These are phyloP conservation scores for Ameiurus melas DNA, from an alignment of 2,113 vertebrate genomes.

Conservation along the genomic window DNA sequence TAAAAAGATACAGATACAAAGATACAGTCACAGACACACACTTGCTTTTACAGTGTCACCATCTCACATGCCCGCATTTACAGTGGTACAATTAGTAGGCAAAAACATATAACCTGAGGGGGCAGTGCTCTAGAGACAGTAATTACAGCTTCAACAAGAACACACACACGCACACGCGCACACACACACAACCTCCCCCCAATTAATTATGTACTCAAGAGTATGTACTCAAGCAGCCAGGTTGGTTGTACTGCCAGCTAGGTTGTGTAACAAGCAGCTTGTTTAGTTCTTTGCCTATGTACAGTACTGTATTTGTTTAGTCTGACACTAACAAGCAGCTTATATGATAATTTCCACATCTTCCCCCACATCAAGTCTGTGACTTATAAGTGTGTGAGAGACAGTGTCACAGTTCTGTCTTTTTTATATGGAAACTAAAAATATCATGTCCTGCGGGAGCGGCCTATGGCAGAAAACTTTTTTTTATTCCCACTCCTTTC, in stretches of 20 bases:
- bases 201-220: constrained; percentile 52
- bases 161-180: constrained; percentile 19
- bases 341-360: constrained; percentile 20
- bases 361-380: constrained; percentile 9
- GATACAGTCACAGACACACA: constrained; percentile 30
- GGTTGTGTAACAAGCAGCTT: constrained; percentile 40
- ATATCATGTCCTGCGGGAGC: constrained; percentile 9
- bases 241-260: constrained; percentile 14
- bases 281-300: constrained; percentile 33
- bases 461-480: background rate
- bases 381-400: constrained; percentile 16
- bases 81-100: constrained; percentile 31
- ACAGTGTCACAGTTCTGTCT: constrained; percentile 1
- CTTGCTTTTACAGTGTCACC: constrained; percentile 5
- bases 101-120: constrained; percentile 39
- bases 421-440: constrained; percentile 8
- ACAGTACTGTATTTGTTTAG: constrained; percentile 11
- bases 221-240: constrained; percentile 27
- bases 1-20: background rate
- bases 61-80: constrained; percentile 19
- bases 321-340: constrained; percentile 31
- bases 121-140: constrained; percentile 12
- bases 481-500: background rate
- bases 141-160: constrained; percentile 35
- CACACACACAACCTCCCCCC: constrained; percentile 9